Evolutionary conservation across 2,797 vertebrate species (phyloP), one percentile per base, ranked within the genome.

Genomic region (Sternarchorhynchus goeldii): DNA sequence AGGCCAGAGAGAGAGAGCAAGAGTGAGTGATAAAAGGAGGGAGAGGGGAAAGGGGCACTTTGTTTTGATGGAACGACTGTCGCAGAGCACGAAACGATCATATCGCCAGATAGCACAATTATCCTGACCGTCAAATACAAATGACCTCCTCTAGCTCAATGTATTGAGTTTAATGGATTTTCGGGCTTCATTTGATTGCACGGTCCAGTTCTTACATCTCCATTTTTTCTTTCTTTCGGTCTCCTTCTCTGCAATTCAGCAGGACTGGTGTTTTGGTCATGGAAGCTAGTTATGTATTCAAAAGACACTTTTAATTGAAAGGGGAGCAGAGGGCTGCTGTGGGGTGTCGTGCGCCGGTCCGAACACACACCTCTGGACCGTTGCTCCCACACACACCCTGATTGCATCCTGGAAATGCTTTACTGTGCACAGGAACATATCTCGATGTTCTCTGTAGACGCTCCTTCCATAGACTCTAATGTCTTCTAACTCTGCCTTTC

Each of bases 111-210:
- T 77, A 83, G 87, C 85, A 75, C 84, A 86, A 81, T 89, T 75
- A 87, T 71, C 79, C 73, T 72, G 86, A 84, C 78, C 83, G 82
- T 73, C 83, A 87, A 89, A 87, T 84, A 86, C 87, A 89, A 90
- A 88, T 83, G 77, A 88, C 85, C 87, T 84, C 82, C 83, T 87
- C 80, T 75, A 81, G 83, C 85, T 82, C 87, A 86, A 83, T 89
- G 90, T 88, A 88, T 89, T 81, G 85, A 84, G 81, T 84, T 82
- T 84, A 67, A 73, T 88, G 84, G 87, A 87, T 89, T 81, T 76
- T 76, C 62, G 6, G 62, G 69, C 79, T 73, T 81, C 62, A 72
- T 67, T 90, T 86, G 85, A 85, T 89, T 86, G 82, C 85, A 82
- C 84, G 82, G 75, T 87, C 73, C 85, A 86, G 75, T 82, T 89